phyloP scores from a whole-genome alignment of 64 coral and sea anemone species.

The Orbicella faveolata region DNA sequence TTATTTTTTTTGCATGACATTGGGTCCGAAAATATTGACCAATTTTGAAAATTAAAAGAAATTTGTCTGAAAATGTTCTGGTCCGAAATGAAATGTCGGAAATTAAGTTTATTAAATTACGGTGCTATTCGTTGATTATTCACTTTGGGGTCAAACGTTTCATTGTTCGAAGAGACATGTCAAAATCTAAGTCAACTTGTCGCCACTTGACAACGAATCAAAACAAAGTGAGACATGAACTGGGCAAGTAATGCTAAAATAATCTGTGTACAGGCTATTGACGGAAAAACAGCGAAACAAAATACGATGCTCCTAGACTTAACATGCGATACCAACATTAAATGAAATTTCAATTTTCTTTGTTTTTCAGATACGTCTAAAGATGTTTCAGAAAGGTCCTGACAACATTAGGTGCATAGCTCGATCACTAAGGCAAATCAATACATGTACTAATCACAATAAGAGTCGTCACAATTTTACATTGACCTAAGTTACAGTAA shows the following conservation, averaged over 20 bases:
- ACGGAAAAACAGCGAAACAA: too few species aligned
- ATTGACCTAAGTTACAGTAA: neutral
- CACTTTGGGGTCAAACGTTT: neutral
- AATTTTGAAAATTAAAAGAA: too few species aligned
- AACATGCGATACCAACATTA: neutral
- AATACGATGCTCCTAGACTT: too few species aligned
- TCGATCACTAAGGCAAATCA: constrained; percentile 19
- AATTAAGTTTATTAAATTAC: neutral
- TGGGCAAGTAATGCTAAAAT: neutral
- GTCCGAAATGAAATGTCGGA: neutral
- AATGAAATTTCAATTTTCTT: neutral
- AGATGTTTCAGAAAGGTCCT: neutral
- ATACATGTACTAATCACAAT: neutral
- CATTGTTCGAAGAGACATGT: neutral
- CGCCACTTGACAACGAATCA: neutral
- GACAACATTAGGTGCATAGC: constrained; percentile 20
- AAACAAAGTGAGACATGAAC: neutral
- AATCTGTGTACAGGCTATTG: neutral
- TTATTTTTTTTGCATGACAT: too few species aligned
- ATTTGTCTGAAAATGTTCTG: neutral
- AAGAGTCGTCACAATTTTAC: neutral
- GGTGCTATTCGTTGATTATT: neutral
- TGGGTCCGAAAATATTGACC: too few species aligned
- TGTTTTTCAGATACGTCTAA: neutral
- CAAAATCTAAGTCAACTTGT: neutral